phyloP scores from a whole-genome alignment of 2,888 invertebrate genomes.

The Idaea dimidiata region DNA sequence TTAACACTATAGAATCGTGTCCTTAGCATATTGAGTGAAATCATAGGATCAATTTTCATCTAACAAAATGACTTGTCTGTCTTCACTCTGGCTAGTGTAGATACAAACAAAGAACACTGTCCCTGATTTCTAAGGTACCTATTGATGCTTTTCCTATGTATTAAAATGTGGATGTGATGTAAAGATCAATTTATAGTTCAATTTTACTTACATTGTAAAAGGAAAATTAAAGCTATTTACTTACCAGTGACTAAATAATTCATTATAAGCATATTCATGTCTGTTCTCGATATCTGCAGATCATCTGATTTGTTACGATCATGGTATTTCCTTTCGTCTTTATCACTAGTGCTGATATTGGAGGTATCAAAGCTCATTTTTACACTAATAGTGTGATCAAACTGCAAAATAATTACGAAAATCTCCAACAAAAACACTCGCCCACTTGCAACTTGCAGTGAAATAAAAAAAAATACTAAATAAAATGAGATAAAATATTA shows the following conservation, averaged over 20 bases:
- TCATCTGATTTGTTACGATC: slow-evolving; percentile 87
- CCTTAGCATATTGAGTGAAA: background rate
- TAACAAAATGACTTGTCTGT: background rate
- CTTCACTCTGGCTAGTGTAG: background rate
- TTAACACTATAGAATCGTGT: background rate
- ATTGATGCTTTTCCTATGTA: background rate
- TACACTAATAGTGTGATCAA: slow-evolving; percentile 16
- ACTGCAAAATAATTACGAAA: slow-evolving; percentile 2
- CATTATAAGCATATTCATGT: slow-evolving; percentile 99
- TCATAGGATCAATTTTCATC: background rate
- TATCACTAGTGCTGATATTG: slow-evolving; percentile 57
- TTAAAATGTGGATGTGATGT: background rate
- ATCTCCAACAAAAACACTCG: background rate
- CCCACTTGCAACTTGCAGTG: too few species aligned
- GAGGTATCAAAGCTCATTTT: slow-evolving; percentile 68
- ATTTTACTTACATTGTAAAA: background rate
- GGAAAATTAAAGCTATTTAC: background rate
- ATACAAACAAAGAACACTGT: background rate
- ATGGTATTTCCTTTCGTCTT: slow-evolving; percentile 80
- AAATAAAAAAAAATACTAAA: background rate
- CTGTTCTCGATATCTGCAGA: slow-evolving; percentile 91
- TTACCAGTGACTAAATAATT: slow-evolving; percentile 98
- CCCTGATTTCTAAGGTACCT: background rate
- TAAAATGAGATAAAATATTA: background rate
- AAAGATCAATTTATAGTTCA: background rate